Base-by-base conservation (phyloP, 2,888 invertebrate genomes). In the Mamestra brassicae region DNA sequence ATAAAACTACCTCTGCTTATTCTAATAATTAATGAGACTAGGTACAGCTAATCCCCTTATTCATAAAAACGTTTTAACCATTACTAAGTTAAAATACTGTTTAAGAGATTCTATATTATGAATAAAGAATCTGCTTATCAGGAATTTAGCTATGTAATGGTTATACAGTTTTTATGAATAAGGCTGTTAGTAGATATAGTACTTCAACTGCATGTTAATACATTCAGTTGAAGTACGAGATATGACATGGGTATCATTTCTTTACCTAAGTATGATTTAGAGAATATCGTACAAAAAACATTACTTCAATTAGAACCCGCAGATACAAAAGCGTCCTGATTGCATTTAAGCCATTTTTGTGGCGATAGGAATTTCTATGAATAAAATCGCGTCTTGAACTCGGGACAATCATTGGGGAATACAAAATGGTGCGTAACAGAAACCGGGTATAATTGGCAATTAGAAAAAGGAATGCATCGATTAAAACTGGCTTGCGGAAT, bases 361-460 rank as follows among this genome's bases (percentile, higher is more conserved):
- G 65, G 47, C 58, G 47, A 62, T 58, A 72, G 73, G 45, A 78
- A 79, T 66, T 57, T 57, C 78, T 67, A 78, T 78, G 78, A 78
- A 73, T 79, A 71, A 72, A 76, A 81, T 71, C 61, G 68, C 57
- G 58, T 69, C 77, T 54, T 69, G 52, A 71, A 65, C 65, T 70
- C 65, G 42, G 15, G 36, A 62, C 42, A 58, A 68, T 75, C 78
- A 50, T 61, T 64, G 15, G 83, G 71, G 77, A 76, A 81, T 81
- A 76, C 54, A 76, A 69, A 80, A 81, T 63, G 71, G 65, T 76
- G 76, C 81, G 81, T 81, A 72, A 72, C 71, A 58, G 65, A 81
- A 76, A 71, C 61, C 58, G 64, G 68, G n/a, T 65, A 75, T 80
- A 81, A 81, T 80, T 81, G 81, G 62, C 81, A 80, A 81, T 81